Base-by-base conservation (phyloP, 2,888 invertebrate genomes). In the Hydraecia micacea region DNA sequence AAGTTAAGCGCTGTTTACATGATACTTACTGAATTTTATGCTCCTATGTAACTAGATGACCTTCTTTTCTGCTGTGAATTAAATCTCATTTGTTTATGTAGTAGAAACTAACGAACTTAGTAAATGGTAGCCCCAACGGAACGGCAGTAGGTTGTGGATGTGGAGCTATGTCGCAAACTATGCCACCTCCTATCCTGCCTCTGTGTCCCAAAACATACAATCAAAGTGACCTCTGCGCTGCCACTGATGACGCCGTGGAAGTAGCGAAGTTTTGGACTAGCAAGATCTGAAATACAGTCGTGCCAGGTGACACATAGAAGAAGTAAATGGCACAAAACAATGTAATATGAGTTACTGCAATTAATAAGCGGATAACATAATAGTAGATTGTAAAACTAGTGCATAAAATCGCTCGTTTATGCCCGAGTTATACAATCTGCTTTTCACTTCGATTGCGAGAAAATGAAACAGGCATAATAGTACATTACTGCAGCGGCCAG, bases 81-180 rank as follows among this genome's bases (percentile, higher is more conserved):
- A 63, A 75, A 78, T 78, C 36, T 63, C 78, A 55, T 21, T 36
- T 25, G 36, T 21, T 63, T 32, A 71, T 42, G 52, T 8, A 18
- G 52, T 62, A 52, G 52, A 46, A 81, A 72, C 32, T n/a, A n/a
- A n/a, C 60, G 25, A 25, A 65, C 36, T 36, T 65, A 15, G 21
- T 18, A 36, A 55, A 71, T 74, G 28, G 21, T 58, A 52, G 2
- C 21, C 52, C 21, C 52, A 25, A 8, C 52, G 2, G 21, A 52
- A 21, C 2, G 52, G 52, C 21, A 52, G 21, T 21, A 52, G 7
- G 52, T 7, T 52, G 52, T 52, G 6, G 21, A 8, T 52, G 52
- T 52, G 52, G 11, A 42, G 42, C 11, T 11, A 42, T 42, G 11
- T 11, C 42, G 21, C 52, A 3, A 52, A 52, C 52, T 52, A 21